phyloP scores from a whole-genome alignment of 2,797 vertebrate species.

The Phrynocephalus forsythii region DNA sequence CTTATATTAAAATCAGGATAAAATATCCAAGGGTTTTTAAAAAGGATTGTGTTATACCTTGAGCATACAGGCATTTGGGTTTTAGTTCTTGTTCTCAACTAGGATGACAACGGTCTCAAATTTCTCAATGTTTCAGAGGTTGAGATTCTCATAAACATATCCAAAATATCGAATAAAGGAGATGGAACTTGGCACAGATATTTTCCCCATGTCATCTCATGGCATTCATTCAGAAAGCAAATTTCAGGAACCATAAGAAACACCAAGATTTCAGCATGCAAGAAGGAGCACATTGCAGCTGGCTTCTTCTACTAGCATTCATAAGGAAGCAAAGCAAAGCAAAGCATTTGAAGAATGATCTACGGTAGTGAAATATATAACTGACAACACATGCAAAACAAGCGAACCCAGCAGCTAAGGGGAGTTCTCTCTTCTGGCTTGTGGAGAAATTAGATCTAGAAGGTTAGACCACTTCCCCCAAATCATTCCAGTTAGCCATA shows the following conservation, averaged over 20 bases:
- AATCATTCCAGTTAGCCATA: constrained; percentile 31
- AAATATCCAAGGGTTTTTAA: neutral
- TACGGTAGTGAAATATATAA: neutral
- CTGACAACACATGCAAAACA: constrained; percentile 17
- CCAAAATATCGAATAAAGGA: neutral
- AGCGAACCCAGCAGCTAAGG: neutral
- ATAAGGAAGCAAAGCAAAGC: neutral
- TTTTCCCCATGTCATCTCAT: constrained; percentile 10
- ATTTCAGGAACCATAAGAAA: neutral
- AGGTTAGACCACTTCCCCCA: neutral
- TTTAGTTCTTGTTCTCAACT: neutral
- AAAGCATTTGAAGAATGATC: neutral
- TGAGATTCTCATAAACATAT: neutral
- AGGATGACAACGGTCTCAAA: neutral
- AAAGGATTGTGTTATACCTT: neutral
- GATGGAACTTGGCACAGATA: constrained; percentile 15
- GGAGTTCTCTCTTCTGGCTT: neutral
- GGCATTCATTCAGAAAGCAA: neutral
- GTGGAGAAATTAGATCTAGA: constrained; percentile 6
- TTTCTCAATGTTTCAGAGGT: neutral
- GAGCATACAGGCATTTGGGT: neutral
- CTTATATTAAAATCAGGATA: constrained; percentile 6
- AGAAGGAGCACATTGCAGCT: neutral
- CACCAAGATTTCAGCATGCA: neutral
- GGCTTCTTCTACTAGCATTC: constrained; percentile 12